Evolutionary conservation across 2,113 vertebrate genomes (phyloP).

Genomic region (Clarias macrocephalus): DNA sequence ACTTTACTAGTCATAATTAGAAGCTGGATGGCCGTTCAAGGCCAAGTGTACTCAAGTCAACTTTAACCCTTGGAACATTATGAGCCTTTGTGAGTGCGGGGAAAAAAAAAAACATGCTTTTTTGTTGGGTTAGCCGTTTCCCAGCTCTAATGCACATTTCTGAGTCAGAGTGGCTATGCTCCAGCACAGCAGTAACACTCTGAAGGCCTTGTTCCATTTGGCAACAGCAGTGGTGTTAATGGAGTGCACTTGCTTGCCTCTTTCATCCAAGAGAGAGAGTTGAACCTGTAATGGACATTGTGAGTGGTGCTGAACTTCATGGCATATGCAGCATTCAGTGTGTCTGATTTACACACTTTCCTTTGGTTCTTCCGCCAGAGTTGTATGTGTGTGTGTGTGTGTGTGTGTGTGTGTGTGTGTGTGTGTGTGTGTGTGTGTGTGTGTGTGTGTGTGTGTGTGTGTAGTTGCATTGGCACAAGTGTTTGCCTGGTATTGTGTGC

Average conservation of each 20-base stretch:
- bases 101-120: neutral
- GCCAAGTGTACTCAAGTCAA: neutral
- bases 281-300: neutral
- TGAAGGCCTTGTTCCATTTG: conserved; percentile 11
- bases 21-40: neutral
- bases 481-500: neutral
- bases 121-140: neutral
- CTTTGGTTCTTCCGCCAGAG: conserved; percentile 13
- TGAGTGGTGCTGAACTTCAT: neutral
- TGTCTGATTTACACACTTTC: neutral
- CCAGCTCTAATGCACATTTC: neutral
- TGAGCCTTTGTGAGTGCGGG: neutral
- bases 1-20: neutral
- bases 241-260: conserved; percentile 20
- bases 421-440: conserved; percentile 38
- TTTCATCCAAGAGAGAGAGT: neutral
- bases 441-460: conserved; percentile 36
- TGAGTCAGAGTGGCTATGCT: neutral
- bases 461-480: neutral
- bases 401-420: conserved; percentile 35
- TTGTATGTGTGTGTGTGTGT: conserved; percentile 38
- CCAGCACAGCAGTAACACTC: neutral
- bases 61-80: neutral
- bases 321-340: neutral
- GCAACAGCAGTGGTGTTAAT: conserved; percentile 11